Percentiles rank a stretch among this genome's conserved stretches.
Evolutionary conservation across 2,113 vertebrate species (phyloP).

Genomic region (Leptocoma aspasia): DNA sequence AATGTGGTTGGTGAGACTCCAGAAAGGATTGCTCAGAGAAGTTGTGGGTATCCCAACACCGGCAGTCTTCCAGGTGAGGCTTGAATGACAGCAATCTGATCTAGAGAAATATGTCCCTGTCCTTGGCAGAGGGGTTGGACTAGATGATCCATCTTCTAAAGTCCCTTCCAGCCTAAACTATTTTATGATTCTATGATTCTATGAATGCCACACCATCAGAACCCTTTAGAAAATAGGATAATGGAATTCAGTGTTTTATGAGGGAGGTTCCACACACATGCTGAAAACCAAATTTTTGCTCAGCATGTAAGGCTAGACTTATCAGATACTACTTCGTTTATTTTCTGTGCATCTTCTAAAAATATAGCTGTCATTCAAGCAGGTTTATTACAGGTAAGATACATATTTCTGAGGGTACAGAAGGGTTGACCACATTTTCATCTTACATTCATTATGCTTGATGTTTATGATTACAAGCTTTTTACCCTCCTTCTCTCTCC

Average conservation of each 20-base stretch:
- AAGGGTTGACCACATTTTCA: neutral
- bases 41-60: neutral
- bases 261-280: neutral
- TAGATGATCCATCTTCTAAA: neutral
- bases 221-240: neutral
- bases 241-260: neutral
- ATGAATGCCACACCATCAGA: neutral
- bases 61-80: neutral
- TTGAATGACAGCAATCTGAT: neutral
- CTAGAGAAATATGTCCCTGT: neutral
- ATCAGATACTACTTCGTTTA: neutral
- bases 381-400: neutral
- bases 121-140: neutral
- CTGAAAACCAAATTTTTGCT: neutral
- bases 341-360: neutral
- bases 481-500: neutral
- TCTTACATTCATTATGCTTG: neutral
- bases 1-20: neutral
- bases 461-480: neutral
- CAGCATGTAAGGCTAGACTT: neutral
- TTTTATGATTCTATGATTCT: neutral
- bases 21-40: neutral
- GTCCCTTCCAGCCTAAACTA: neutral
- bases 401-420: neutral
- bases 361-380: neutral